A percentile compares a stretch with the other conserved stretches of the same genome.
Conservation (phyloP, 2,113 vertebrate genomes). For the Prionailurus bengalensis region DNA sequence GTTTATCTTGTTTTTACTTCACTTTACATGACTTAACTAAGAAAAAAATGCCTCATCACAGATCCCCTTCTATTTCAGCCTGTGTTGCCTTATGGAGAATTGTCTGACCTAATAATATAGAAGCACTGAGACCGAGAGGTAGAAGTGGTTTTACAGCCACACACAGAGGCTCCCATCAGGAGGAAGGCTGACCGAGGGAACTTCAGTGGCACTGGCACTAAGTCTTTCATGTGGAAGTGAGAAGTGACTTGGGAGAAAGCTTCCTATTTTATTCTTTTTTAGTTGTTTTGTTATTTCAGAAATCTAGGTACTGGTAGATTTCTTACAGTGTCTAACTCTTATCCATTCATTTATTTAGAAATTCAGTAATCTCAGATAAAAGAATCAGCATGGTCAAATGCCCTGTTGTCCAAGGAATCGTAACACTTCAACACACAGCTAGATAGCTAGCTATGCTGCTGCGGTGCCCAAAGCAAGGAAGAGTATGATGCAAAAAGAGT, state of each 20-base stretch:
- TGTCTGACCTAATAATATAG: not conserved
- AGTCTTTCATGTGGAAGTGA: not conserved
- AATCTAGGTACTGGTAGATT: not conserved
- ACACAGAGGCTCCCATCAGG: not conserved
- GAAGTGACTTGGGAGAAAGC: not conserved
- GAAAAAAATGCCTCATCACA: not conserved
- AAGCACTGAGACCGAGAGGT: not conserved
- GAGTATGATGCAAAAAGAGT: not conserved
- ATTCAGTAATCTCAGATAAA: not conserved
- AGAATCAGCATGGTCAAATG: not conserved
- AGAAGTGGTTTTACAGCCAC: not conserved
- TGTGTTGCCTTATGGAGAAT: not conserved
- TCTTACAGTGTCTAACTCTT: not conserved
- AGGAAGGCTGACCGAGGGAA: not conserved
- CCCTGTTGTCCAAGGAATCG: not conserved
- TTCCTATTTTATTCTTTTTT: not conserved
- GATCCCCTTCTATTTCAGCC: not conserved
- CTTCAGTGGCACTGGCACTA: too few species aligned
- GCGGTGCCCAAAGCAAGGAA: not conserved
- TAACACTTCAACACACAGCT: not conserved
- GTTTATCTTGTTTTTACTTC: not conserved
- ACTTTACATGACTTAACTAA: not conserved
- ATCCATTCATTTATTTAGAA: not conserved
- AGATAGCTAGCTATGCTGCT: not conserved
- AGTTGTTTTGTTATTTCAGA: not conserved